phyloP scores from a whole-genome alignment of 2,888 invertebrate genomes.

The Caradrina clavipalpis region DNA sequence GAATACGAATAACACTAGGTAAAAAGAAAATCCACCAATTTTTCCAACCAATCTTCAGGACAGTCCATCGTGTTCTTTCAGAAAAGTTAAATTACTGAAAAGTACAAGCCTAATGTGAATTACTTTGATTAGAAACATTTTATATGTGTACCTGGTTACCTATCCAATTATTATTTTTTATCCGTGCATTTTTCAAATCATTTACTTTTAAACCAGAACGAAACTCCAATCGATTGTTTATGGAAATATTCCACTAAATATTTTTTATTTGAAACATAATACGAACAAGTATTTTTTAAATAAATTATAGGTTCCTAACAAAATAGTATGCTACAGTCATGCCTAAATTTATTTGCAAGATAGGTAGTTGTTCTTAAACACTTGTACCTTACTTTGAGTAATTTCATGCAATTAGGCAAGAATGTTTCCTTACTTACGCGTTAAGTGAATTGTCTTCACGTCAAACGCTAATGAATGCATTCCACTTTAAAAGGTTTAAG shows the following conservation, averaged over 20 bases:
- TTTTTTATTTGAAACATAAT: neutral
- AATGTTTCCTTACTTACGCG: conserved; percentile 56
- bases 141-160: no score
- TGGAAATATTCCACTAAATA: conserved; percentile 3
- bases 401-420: conserved; percentile 52
- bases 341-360: conserved; percentile 4
- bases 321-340: neutral
- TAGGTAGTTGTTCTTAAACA: conserved; percentile 3
- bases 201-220: conserved; percentile 6
- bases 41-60: no score
- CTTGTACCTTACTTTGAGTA: conserved; percentile 14
- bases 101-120: neutral
- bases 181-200: neutral
- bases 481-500: conserved; percentile 38
- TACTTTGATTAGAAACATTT: neutral
- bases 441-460: conserved; percentile 51
- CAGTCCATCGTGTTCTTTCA: neutral
- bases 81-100: neutral
- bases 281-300: neutral
- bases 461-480: conserved; percentile 44
- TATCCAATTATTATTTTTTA: no score
- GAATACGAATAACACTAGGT: no score
- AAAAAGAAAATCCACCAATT: no score
- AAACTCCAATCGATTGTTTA: conserved; percentile 9
- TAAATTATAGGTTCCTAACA: neutral